phyloP scores from a whole-genome alignment of 2,113 vertebrate species.

The Potamarius usumacintae region DNA sequence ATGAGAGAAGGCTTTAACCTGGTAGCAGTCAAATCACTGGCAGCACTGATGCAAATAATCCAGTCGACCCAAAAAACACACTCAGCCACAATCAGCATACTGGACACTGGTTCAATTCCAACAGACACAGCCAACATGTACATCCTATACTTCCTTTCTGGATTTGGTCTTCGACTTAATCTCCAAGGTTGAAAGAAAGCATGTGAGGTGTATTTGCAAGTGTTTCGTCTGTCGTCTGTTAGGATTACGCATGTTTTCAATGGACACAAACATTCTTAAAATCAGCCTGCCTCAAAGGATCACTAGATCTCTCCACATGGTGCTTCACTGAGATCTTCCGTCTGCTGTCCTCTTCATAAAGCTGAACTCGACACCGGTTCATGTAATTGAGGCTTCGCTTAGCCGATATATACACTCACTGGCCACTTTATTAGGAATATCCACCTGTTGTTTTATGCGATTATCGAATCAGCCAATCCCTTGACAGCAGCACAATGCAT shows the following conservation, averaged over 20 bases:
- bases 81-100: neutral
- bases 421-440: too few relatives aligned
- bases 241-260: neutral
- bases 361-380: neutral
- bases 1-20: constrained; percentile 9
- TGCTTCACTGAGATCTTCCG: constrained; percentile 23
- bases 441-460: too few relatives aligned
- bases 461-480: too few relatives aligned
- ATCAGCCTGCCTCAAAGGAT: neutral
- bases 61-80: neutral
- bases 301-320: constrained; percentile 30
- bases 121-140: neutral
- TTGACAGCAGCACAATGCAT: too few relatives aligned
- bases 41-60: constrained; percentile 3
- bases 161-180: neutral
- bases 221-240: neutral
- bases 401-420: too few relatives aligned
- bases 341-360: neutral
- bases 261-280: neutral
- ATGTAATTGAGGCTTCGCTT: neutral
- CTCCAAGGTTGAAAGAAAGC: neutral
- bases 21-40: constrained; percentile 25
- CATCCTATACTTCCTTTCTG: neutral
- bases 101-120: neutral
- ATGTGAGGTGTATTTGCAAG: neutral